Conservation (phyloP, 2,113 vertebrate species). For the Dasypus novemcinctus region DNA sequence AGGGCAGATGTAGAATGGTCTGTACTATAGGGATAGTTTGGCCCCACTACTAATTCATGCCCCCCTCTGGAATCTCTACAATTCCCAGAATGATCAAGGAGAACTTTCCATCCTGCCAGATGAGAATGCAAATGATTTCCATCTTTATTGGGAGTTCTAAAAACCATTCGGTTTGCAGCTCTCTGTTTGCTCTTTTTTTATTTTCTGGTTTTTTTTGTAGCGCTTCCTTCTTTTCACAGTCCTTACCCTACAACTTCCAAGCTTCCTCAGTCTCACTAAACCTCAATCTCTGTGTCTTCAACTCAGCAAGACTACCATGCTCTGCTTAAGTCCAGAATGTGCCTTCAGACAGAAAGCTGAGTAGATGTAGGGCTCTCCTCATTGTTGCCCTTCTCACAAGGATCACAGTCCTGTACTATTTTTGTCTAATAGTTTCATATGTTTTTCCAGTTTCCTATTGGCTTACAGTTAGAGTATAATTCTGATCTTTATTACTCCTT, state of each 20-base stretch:
- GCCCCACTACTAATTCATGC: not conserved
- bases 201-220: not conserved
- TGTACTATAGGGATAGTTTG: not conserved
- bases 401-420: not conserved
- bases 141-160: not conserved
- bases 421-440: not conserved
- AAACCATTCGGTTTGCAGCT: not conserved
- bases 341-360: not conserved
- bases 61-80: not conserved
- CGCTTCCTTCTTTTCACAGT: not conserved
- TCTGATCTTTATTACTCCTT: not conserved
- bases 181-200: not conserved
- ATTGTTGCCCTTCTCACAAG: not conserved
- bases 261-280: not conserved
- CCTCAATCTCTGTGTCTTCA: not conserved
- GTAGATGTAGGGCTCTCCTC: not conserved
- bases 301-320: not conserved
- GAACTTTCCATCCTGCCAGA: not conserved
- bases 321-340: not conserved
- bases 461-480: not conserved
- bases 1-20: not conserved
- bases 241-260: not conserved
- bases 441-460: not conserved
- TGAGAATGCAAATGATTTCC: not conserved
- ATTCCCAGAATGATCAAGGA: not conserved